Conservation (phyloP, 2,113 vertebrate species). For the Eolophus roseicapilla region DNA sequence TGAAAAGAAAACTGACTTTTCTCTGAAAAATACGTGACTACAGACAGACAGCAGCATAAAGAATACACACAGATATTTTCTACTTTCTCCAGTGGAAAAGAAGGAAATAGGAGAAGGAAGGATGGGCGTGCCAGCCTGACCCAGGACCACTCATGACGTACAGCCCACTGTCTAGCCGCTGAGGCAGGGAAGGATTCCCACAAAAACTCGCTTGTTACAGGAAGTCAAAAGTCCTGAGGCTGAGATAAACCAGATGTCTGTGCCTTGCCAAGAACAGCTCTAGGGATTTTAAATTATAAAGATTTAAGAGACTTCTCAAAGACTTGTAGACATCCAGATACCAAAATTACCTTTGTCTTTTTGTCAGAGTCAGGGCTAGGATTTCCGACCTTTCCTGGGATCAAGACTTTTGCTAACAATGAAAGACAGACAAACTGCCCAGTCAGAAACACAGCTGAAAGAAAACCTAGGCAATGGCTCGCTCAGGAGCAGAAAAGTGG, state of each 20-base stretch:
- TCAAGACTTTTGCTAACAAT: not conserved
- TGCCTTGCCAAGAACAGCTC: not conserved
- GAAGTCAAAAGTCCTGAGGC: not conserved
- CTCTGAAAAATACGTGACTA: not conserved
- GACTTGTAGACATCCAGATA: not conserved
- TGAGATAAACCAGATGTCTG: slow-evolving; percentile 9
- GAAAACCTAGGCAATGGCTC: not conserved
- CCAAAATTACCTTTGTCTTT: not conserved
- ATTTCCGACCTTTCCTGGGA: not conserved
- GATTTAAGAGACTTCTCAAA: not conserved
- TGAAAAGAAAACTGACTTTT: not conserved
- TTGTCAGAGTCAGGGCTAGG: not conserved
- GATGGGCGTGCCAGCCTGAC: not conserved
- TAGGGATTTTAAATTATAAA: not conserved
- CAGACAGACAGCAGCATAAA: not conserved
- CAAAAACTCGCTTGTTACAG: not conserved
- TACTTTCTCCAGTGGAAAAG: not conserved
- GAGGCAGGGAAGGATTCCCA: not conserved
- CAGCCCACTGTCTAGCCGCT: not conserved
- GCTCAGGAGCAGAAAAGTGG: not conserved
- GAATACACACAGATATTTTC: not conserved
- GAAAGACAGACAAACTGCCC: not conserved
- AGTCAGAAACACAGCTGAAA: not conserved
- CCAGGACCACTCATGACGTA: not conserved
- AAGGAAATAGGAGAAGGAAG: not conserved